These are phyloP conservation scores for Anthophora plumipes DNA, from an alignment of 2,888 invertebrate genomes.

Conservation along the genomic window DNA sequence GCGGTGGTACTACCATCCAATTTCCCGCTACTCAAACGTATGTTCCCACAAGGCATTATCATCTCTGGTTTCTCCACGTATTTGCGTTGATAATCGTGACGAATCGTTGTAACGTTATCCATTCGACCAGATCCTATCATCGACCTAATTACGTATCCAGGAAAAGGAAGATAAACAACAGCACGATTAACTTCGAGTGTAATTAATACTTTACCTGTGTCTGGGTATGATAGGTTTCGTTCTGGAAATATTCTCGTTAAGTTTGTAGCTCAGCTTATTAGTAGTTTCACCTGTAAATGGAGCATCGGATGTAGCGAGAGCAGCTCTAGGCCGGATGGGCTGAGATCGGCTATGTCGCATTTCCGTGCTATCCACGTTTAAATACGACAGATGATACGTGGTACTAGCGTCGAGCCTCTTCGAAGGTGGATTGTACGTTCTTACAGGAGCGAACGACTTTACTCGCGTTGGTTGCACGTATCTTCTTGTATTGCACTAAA, in stretches of 20 bases:
- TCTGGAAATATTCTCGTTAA: slow-evolving; percentile 74
- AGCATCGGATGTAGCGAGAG: slow-evolving; percentile 67
- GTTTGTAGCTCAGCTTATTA: slow-evolving; percentile 76
- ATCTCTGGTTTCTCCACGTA: slow-evolving; percentile 72
- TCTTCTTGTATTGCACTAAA: slow-evolving; percentile 73
- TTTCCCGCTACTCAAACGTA: slow-evolving; percentile 74
- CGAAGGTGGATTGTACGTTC: slow-evolving; percentile 74
- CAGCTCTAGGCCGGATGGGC: slow-evolving; percentile 74
- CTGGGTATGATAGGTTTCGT: slow-evolving; percentile 77
- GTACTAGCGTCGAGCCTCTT: slow-evolving; percentile 76
- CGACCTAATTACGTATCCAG: slow-evolving; percentile 56
- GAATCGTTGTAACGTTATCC: slow-evolving; percentile 79
- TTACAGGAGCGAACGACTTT: slow-evolving; percentile 77
- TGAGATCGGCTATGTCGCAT: slow-evolving; percentile 57
- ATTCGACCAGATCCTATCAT: slow-evolving; percentile 75
- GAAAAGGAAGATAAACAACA: background rate
- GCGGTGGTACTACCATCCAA: slow-evolving; percentile 77
- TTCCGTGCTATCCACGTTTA: slow-evolving; percentile 62
- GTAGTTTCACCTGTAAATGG: slow-evolving; percentile 79
- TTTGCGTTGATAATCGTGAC: slow-evolving; percentile 78
- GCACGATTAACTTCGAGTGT: background rate
- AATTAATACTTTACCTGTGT: slow-evolving; percentile 69
- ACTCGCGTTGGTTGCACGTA: slow-evolving; percentile 81
- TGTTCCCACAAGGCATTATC: slow-evolving; percentile 79
- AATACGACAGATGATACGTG: slow-evolving; percentile 79